Evolutionary conservation across 2,113 vertebrate genomes (phyloP), one percentile per base, ranked within the genome.

Genomic region (Corythaixoides concolor): DNA sequence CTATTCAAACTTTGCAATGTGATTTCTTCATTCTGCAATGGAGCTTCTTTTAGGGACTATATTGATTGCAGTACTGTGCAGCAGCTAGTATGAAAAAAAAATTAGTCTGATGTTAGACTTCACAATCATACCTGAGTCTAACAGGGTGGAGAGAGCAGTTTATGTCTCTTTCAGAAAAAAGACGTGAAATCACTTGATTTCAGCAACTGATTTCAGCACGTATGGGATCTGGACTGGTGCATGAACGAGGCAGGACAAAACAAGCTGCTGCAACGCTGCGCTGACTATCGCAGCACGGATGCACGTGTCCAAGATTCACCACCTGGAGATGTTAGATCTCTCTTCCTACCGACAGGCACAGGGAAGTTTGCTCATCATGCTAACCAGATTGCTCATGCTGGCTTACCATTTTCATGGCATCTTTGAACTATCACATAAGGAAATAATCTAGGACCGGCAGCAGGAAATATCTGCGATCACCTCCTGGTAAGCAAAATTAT

Each of bases 381-480:
- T 60, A 70, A 80, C 50, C 64, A 78, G n/a, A 16, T 64, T 52
- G 33, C 59, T 88, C 30, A 20, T 16, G 41, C 8, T 70, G 23
- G 26, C 77, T 92, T 90, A 50, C 55, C 12, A 12, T 77, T 95
- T 83, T 70, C 35, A 49, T 43, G 43, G 85, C 35, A 84, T 56
- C 72, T 94, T 84, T 90, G 70, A 90, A 84, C 56, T 75, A 37
- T 19, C 14, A 49, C 72, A 74, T 84, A 72, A 84, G 64, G 68
- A 93, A 90, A 89, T 70, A 64, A 86, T 86, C 47, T 78, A 41
- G 27, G 53, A 64, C 28, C 3, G 0, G 39, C 41, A 86, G 53
- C 79, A 94, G 88, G 60, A 97, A 95, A 43, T 88, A 74, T 59
- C 68, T 93, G 79, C 80, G 86, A 81, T 81, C 56, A 67, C 8